Conservation (phyloP, 2,113 vertebrate species). For the Synodontis membranacea region DNA sequence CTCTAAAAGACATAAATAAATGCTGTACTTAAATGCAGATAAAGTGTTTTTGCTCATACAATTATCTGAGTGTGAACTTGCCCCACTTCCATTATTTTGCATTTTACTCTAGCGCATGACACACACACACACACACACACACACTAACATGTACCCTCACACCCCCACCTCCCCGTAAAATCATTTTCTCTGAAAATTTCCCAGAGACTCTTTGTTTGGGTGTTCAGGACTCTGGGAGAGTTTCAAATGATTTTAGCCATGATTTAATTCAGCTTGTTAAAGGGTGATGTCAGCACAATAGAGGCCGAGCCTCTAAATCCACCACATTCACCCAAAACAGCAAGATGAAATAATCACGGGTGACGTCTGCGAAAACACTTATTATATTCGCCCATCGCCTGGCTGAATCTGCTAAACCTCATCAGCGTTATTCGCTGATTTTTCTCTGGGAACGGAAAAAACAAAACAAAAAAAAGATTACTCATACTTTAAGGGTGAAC, state of each 20-base stretch:
- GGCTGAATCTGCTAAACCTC: slow-evolving; percentile 90
- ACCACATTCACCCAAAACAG: slow-evolving; percentile 89
- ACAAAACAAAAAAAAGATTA: slow-evolving; percentile 47
- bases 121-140: slow-evolving; percentile 55
- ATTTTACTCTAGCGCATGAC: slow-evolving; percentile 39
- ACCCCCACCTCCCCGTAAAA: slow-evolving; percentile 29
- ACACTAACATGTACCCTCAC: slow-evolving; percentile 43
- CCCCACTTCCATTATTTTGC: slow-evolving; percentile 63
- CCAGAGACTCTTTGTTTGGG: slow-evolving; percentile 72
- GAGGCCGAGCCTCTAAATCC: slow-evolving; percentile 85
- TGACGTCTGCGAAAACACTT: slow-evolving; percentile 89
- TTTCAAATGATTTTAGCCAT: slow-evolving; percentile 77
- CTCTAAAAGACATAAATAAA: slow-evolving; percentile 30
- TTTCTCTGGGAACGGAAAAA: slow-evolving; percentile 70
- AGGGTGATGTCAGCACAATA: slow-evolving; percentile 85
- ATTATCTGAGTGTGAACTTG: slow-evolving; percentile 69
- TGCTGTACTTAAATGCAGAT: slow-evolving; percentile 56
- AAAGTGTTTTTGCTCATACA: slow-evolving; percentile 59
- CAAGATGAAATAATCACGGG: slow-evolving; percentile 82
- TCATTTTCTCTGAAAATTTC: slow-evolving; percentile 67
- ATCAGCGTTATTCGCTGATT: slow-evolving; percentile 82
- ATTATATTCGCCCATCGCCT: slow-evolving; percentile 90
- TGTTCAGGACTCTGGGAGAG: slow-evolving; percentile 74
- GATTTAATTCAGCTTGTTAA: slow-evolving; percentile 81
- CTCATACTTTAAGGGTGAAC: slow-evolving; percentile 70